Conservation (phyloP, 2,113 vertebrate species). For the Gambusia holbrooki region DNA sequence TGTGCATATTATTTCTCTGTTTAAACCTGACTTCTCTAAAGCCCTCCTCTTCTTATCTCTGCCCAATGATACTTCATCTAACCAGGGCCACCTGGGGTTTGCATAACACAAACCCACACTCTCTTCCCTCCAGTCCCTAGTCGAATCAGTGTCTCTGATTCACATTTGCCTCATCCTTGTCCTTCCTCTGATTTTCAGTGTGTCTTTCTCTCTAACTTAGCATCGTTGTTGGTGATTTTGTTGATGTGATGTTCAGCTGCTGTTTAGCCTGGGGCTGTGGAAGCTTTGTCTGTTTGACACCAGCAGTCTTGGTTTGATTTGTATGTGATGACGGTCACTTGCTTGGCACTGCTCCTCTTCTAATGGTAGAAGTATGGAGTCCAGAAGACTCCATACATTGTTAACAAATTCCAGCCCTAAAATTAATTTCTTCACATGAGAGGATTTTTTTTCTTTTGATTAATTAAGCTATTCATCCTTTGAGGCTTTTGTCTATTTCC, state of each 20-base stretch:
- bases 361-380: not conserved
- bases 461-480: slow-evolving; percentile 19
- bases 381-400: not conserved
- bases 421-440: slow-evolving; percentile 27
- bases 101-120: slow-evolving; percentile 44
- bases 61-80: slow-evolving; percentile 58
- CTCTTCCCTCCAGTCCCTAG: slow-evolving; percentile 23
- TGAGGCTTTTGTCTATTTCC: slow-evolving; percentile 18
- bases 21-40: not conserved
- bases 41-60: not conserved
- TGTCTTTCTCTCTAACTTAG: slow-evolving; percentile 15
- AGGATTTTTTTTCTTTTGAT: not conserved
- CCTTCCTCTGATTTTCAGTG: slow-evolving; percentile 24
- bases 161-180: slow-evolving; percentile 27
- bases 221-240: not conserved
- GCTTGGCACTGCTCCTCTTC: slow-evolving; percentile 15
- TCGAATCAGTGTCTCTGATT: slow-evolving; percentile 35
- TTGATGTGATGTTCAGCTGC: slow-evolving; percentile 2
- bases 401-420: slow-evolving; percentile 20
- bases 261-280: slow-evolving; percentile 34
- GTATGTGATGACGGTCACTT: slow-evolving; percentile 21
- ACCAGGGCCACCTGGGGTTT: slow-evolving; percentile 69
- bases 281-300: slow-evolving; percentile 4
- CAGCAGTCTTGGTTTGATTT: slow-evolving; percentile 10
- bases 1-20: not conserved